phyloP scores from a whole-genome alignment of 2,888 invertebrate genomes.

The Resseliella maxima region DNA sequence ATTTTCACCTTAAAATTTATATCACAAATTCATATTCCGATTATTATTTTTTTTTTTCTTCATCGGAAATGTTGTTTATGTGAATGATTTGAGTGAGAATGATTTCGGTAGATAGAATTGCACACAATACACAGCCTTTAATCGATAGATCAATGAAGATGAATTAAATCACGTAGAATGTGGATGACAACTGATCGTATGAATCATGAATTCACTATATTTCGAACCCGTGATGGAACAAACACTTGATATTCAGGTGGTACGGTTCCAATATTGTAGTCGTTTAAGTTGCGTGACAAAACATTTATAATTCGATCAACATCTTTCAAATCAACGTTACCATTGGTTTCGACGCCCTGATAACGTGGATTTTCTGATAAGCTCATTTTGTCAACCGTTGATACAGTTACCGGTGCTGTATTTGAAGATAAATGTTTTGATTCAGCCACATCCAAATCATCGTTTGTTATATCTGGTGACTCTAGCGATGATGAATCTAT shows the following conservation, averaged over 20 bases:
- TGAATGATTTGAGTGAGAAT: neutral
- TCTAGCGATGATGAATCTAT: neutral
- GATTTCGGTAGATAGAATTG: neutral
- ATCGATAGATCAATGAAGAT: neutral
- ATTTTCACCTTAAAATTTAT: neutral
- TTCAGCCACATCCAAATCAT: neutral
- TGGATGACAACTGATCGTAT: neutral
- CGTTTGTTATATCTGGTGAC: neutral
- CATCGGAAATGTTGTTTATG: too few relatives aligned
- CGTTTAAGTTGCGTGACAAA: neutral
- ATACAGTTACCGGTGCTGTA: neutral
- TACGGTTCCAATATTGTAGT: slow-evolving; percentile 16
- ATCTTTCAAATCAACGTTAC: neutral
- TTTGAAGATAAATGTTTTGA: neutral
- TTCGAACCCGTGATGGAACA: slow-evolving; percentile 19
- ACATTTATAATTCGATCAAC: neutral
- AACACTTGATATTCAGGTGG: neutral
- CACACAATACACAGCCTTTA: neutral
- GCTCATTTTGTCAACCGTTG: neutral
- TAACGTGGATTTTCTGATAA: neutral
- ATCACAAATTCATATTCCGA: neutral
- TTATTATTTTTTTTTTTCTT: too few relatives aligned
- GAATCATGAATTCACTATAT: neutral
- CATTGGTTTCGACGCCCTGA: neutral
- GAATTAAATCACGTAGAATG: neutral